Base-by-base conservation (phyloP, 2,888 invertebrate genomes). In the Noctua janthina region DNA sequence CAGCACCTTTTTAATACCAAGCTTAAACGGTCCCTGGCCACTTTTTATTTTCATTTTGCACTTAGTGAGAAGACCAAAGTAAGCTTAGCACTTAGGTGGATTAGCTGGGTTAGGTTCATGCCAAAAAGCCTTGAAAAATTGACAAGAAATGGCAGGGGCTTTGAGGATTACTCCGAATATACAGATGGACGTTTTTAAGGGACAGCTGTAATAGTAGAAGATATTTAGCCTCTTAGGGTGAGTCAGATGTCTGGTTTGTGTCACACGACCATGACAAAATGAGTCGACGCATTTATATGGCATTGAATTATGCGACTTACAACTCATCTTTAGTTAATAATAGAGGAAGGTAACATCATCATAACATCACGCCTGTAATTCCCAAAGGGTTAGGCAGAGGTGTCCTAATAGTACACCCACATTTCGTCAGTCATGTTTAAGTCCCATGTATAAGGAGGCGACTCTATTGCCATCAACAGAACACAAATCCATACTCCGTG, bases 61-160 rank as follows among this genome's bases (percentile, higher is more conserved):
- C 56, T 54, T 29, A 23, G 15, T 75, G 59, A 68, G 4, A 54
- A 17, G 17, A 51, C 17, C 1, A 8, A 46, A 39, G 46, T 76
- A 69, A 68, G 51, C 51, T 69, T 23, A 54, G 59, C 46, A 76
- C 62, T 76, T 7, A 54, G n/a, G 54, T 4, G 23, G 83, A 81
- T 76, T 69, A 76, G 20, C 46, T 56, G 5, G 13, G 8, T 35
- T 35, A 17, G 6, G 23, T 20, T 20, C n/a, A n/a, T n/a, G 46
- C 23, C 35, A 11, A 35, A 73, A 75, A 1, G 35, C 8, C 29
- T 39, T 49, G 51, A 68, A 68, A 74, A 68, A 73, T 81, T 51
- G 1, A 15, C 15, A 23, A 23, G 29, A 23, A 67, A 56, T 43
- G 15, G 2, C 13, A 2, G 10, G 2, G 4, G 46, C 20, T 73